phyloP scores from a whole-genome alignment of 2,797 vertebrate genomes.

The Sorex maritimensis region DNA sequence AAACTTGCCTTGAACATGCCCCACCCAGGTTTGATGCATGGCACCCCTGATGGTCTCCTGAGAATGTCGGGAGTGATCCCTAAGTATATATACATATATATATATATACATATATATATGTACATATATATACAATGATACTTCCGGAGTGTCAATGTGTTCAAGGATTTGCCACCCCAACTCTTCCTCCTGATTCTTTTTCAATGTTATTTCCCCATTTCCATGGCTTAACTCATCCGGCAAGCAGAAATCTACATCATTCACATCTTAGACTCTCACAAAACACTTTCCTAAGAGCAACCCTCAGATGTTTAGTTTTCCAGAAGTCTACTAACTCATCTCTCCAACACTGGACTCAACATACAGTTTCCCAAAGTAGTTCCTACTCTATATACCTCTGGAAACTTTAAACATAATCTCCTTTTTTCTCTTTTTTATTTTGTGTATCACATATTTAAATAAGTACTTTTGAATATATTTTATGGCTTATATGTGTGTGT shows the following conservation, averaged over 20 bases:
- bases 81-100: neutral
- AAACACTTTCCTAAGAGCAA: neutral
- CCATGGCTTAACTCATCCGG: neutral
- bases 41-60: too few relatives aligned
- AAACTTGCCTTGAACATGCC: too few relatives aligned
- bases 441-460: neutral
- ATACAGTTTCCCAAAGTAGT: slow-evolving; percentile 3
- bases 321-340: neutral
- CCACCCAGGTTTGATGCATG: too few relatives aligned
- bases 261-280: neutral
- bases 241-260: neutral
- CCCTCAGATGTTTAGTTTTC: neutral
- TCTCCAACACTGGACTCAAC: slow-evolving; percentile 33
- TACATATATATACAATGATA: neutral
- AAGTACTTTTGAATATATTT: too few relatives aligned
- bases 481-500: too few relatives aligned
- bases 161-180: neutral
- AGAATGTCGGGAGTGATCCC: too few relatives aligned
- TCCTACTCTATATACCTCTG: neutral
- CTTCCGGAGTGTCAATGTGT: neutral
- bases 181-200: neutral
- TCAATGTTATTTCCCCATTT: neutral
- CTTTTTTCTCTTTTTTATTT: neutral
- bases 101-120: too few relatives aligned
- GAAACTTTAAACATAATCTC: neutral